phyloP scores from a whole-genome alignment of 2,797 vertebrate species.

The Sebastolobus altivelis region DNA sequence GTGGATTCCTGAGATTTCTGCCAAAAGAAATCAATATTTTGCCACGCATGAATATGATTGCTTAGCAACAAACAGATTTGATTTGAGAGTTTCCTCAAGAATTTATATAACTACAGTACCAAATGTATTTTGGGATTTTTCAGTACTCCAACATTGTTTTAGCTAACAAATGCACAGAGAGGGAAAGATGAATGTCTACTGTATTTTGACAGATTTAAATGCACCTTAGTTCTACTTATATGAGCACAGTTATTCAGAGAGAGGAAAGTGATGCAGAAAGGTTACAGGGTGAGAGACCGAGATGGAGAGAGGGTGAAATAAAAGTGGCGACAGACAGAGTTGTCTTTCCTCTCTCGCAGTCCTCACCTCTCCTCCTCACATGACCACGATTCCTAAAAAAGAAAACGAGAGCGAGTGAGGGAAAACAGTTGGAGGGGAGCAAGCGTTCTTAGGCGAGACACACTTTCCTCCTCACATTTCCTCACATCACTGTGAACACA shows the following conservation, averaged over 20 bases:
- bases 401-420: background rate
- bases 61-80: background rate
- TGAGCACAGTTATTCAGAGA: background rate
- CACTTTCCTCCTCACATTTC: slow-evolving; percentile 54
- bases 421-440: background rate
- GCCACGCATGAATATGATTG: background rate
- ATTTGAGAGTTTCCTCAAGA: background rate
- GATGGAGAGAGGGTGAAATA: slow-evolving; percentile 9
- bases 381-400: slow-evolving; percentile 53
- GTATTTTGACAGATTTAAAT: background rate
- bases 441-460: slow-evolving; percentile 10
- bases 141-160: background rate
- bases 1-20: background rate
- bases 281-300: slow-evolving; percentile 9
- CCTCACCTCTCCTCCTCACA: slow-evolving; percentile 57
- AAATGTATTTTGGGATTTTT: background rate
- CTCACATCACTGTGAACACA: slow-evolving; percentile 37
- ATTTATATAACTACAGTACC: no score
- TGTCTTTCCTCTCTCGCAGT: slow-evolving; percentile 45
- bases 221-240: background rate
- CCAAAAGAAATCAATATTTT: background rate
- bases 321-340: slow-evolving; percentile 22
- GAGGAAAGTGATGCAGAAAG: background rate
- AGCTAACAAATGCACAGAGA: background rate
- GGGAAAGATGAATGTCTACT: background rate